Conservation (phyloP, 1,140 invertebrate genomes). For the Anagrus nilaparvatae region DNA sequence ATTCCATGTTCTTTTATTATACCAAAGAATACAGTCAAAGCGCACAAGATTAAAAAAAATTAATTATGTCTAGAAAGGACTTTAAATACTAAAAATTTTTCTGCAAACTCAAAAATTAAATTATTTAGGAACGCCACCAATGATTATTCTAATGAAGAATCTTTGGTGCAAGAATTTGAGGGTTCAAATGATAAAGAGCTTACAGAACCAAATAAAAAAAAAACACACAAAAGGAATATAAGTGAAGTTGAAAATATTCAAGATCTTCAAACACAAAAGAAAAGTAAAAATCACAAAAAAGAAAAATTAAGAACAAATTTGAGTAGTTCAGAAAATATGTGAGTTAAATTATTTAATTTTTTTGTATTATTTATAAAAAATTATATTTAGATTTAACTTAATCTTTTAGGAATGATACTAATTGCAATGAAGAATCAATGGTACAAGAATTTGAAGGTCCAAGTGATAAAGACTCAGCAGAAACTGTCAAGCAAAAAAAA, state of each 20-base stretch:
- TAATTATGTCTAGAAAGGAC: too few relatives aligned
- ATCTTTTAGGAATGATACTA: background rate
- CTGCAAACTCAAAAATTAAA: background rate
- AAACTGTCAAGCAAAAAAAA: background rate
- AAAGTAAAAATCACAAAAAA: background rate
- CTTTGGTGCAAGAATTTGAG: too few relatives aligned
- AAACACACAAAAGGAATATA: too few relatives aligned
- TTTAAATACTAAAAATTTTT: conserved; percentile 1
- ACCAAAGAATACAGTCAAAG: too few relatives aligned
- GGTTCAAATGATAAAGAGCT: background rate
- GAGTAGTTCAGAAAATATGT: background rate
- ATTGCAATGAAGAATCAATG: background rate
- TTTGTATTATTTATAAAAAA: too few relatives aligned
- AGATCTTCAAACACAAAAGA: background rate
- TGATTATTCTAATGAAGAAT: too few relatives aligned
- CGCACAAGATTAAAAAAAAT: too few relatives aligned
- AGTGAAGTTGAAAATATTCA: background rate
- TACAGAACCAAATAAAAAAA: background rate
- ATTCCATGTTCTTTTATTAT: background rate
- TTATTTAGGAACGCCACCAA: too few relatives aligned
- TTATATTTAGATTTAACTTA: too few relatives aligned
- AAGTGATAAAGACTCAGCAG: too few relatives aligned
- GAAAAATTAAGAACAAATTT: background rate
- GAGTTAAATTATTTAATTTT: too few relatives aligned
- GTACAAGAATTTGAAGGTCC: too few relatives aligned